Evolutionary conservation across 2,888 invertebrate species (phyloP).

Genomic region (Dorcus parallelipipedus): DNA sequence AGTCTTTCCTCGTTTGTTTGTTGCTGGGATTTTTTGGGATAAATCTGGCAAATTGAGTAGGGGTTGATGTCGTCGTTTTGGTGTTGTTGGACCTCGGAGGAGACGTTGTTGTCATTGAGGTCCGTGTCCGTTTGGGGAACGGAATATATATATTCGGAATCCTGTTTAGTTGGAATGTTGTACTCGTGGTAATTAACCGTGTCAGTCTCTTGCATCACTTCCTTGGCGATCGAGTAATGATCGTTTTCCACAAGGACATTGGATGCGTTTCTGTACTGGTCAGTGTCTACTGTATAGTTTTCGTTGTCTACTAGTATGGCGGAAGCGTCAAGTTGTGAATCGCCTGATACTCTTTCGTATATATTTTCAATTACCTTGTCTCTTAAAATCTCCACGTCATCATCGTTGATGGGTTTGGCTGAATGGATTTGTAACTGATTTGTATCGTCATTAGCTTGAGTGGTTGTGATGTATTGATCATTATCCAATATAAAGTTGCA

Average conservation of each 20-base stretch:
- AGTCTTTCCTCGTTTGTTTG: not conserved
- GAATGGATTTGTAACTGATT: no score
- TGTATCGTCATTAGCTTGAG: slow-evolving; percentile 4
- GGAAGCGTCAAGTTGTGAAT: slow-evolving; percentile 3
- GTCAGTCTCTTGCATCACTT: slow-evolving; percentile 7
- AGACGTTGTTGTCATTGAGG: slow-evolving; percentile 18
- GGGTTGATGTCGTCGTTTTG: slow-evolving; percentile 8
- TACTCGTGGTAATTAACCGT: slow-evolving; percentile 17
- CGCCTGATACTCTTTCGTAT: slow-evolving; percentile 21
- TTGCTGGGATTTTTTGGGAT: slow-evolving; percentile 3
- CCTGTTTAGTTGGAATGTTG: slow-evolving; percentile 11
- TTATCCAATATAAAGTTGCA: slow-evolving; percentile 11
- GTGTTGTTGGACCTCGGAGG: not conserved
- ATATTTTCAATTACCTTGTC: slow-evolving; percentile 9
- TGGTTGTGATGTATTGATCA: slow-evolving; percentile 16
- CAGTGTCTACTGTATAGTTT: not conserved
- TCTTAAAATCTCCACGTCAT: slow-evolving; percentile 24
- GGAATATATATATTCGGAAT: slow-evolving; percentile 11
- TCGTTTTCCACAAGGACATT: slow-evolving; percentile 12
- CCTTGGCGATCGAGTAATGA: slow-evolving; percentile 12
- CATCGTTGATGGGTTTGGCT: slow-evolving; percentile 2
- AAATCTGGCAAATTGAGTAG: slow-evolving; percentile 14
- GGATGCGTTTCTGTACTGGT: not conserved
- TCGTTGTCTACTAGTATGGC: slow-evolving; percentile 3
- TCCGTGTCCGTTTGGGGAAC: slow-evolving; percentile 12